phyloP scores from a whole-genome alignment of 2,113 vertebrate species.

The Megaptera novaeangliae region DNA sequence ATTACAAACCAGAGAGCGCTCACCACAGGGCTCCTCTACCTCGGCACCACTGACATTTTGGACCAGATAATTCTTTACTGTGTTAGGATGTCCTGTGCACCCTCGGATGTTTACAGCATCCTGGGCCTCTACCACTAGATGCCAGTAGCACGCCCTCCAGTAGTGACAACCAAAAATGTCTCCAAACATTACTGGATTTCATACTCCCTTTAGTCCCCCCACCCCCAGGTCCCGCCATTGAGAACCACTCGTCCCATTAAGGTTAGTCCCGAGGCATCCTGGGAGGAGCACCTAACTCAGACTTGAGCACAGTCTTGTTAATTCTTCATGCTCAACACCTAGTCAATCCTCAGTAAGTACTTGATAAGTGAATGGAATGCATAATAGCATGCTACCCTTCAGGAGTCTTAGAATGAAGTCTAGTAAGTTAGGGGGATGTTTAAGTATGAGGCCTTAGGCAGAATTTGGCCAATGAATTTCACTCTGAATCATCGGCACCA shows the following conservation, averaged over 20 bases:
- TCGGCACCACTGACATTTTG: neutral
- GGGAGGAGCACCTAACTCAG: neutral
- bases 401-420: conserved; percentile 55
- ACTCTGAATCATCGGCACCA: neutral
- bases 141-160: neutral
- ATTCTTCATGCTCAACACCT: neutral
- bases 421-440: conserved; percentile 55
- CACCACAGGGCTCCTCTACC: fast-evolving
- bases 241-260: neutral
- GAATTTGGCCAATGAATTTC: neutral
- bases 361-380: neutral
- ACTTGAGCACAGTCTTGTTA: neutral
- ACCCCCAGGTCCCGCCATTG: fast-evolving
- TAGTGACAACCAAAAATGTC: neutral
- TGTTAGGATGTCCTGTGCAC: neutral
- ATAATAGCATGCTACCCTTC: neutral
- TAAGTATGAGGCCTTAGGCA: conserved; percentile 38
- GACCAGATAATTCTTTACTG: neutral
- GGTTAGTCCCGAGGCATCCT: neutral
- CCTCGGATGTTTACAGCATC: neutral
- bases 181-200: neutral
- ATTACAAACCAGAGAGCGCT: neutral
- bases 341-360: neutral
- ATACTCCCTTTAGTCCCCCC: neutral
- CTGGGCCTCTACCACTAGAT: neutral